A percentile compares a stretch with the other conserved stretches of the same genome.
phyloP scores from a whole-genome alignment of 2,888 invertebrate species.

The Agrilus biguttatus region DNA sequence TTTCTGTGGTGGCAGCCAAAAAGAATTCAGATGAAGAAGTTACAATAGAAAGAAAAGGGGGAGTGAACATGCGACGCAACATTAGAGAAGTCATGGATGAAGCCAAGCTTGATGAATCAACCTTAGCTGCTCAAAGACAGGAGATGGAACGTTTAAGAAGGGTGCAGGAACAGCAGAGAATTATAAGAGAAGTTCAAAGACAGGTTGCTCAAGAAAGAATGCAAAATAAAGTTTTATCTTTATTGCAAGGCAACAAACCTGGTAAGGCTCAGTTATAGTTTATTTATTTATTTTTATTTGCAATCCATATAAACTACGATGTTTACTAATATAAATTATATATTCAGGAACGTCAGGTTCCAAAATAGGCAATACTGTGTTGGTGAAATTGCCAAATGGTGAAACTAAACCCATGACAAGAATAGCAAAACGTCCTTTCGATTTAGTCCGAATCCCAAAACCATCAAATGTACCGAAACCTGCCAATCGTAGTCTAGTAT shows the following conservation, averaged over 20 bases:
- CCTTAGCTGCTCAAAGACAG: conserved; percentile 80
- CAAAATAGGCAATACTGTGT: conserved; percentile 30
- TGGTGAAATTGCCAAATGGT: conserved; percentile 32
- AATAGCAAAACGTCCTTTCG: conserved; percentile 26
- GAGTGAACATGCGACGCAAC: conserved; percentile 60
- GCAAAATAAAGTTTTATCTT: conserved; percentile 54
- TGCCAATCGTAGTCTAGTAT: conserved; percentile 8
- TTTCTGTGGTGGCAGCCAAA: conserved; percentile 52
- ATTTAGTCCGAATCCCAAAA: conserved; percentile 27
- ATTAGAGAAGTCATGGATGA: conserved; percentile 90
- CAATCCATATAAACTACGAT: not conserved
- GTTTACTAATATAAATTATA: not conserved
- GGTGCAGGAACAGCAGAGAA: conserved; percentile 73
- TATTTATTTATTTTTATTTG: too few species aligned
- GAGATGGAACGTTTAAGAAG: conserved; percentile 78
- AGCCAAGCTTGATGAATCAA: conserved; percentile 82
- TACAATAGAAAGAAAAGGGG: conserved; percentile 18
- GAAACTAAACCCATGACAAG: conserved; percentile 32
- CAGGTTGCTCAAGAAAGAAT: conserved; percentile 63
- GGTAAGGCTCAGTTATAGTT: conserved; percentile 14
- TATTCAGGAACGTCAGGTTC: conserved; percentile 22
- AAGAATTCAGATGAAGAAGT: conserved; percentile 21
- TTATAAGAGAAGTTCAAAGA: conserved; percentile 67
- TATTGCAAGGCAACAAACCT: conserved; percentile 51
- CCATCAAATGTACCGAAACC: conserved; percentile 13